Evolutionary conservation across 2,113 vertebrate genomes (phyloP).

Genomic region (Fregata magnificens): DNA sequence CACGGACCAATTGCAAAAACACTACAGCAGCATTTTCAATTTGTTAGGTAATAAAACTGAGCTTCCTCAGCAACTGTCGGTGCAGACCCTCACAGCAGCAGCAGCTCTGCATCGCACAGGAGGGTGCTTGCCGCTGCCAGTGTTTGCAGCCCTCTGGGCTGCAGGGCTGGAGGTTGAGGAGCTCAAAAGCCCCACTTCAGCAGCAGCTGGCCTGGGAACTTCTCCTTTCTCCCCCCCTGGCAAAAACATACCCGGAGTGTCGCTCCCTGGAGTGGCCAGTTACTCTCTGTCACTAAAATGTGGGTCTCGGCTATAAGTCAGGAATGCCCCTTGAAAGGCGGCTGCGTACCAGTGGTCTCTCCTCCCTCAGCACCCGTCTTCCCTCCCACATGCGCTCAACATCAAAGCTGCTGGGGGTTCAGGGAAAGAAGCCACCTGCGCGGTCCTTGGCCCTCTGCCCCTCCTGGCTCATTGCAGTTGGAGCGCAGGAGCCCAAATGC

Average conservation of each 20-base stretch:
- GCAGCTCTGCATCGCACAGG: not conserved
- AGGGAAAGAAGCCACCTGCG: not conserved
- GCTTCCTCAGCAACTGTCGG: fast-evolving
- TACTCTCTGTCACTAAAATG: not conserved
- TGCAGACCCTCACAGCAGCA: not conserved
- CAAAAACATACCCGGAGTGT: not conserved
- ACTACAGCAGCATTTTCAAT: not conserved
- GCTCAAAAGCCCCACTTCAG: not conserved
- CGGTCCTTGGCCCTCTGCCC: not conserved
- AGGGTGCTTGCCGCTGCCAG: fast-evolving
- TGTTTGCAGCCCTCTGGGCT: not conserved
- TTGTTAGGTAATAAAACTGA: not conserved
- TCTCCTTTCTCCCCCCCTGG: not conserved
- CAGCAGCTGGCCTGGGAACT: not conserved
- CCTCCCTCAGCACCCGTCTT: not conserved
- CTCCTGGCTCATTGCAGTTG: not conserved
- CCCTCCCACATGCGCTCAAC: not conserved
- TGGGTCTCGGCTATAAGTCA: not conserved
- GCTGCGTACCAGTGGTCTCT: fast-evolving
- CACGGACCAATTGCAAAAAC: not conserved
- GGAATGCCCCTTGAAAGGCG: not conserved
- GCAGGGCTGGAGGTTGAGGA: not conserved
- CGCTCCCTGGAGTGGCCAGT: not conserved
- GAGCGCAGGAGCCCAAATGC: not conserved
- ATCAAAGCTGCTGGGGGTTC: not conserved